These are phyloP conservation scores for Ichneumoninae sp. DNA, from an alignment of 2,888 invertebrate species.

Conservation along the genomic window DNA sequence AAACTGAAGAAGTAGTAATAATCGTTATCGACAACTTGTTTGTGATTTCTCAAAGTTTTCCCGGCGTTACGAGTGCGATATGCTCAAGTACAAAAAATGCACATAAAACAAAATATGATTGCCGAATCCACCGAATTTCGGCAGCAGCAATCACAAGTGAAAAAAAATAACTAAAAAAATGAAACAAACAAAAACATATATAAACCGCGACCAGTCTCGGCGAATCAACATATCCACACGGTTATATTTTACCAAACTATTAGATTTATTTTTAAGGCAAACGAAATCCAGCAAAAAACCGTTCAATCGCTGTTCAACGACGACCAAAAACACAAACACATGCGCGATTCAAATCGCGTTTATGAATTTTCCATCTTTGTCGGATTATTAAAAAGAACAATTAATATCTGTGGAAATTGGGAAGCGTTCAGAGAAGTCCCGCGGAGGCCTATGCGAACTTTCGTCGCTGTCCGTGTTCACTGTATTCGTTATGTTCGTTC, in stretches of 20 bases:
- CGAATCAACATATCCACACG: conserved; percentile 71
- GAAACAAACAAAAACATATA: conserved; percentile 54
- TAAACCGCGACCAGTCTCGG: conserved; percentile 68
- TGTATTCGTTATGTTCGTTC: conserved; percentile 27
- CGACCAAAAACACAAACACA: conserved; percentile 52
- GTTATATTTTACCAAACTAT: conserved; percentile 58
- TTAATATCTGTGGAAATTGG: conserved; percentile 2
- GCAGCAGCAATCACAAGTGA: conserved; percentile 2
- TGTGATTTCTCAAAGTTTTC: conserved; percentile 57
- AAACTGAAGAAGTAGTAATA: conserved; percentile 25
- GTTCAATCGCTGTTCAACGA: conserved; percentile 23
- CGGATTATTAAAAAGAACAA: background rate
- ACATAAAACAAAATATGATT: conserved; percentile 17
- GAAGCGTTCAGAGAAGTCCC: conserved; percentile 8
- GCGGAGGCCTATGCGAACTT: conserved; percentile 35
- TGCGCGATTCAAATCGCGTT: conserved; percentile 20
- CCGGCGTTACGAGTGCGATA: conserved; percentile 64
- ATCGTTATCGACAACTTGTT: conserved; percentile 46
- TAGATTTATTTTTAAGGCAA: conserved; percentile 41
- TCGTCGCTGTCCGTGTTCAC: conserved; percentile 32
- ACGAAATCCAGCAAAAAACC: conserved; percentile 7
- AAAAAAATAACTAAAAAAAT: conserved; percentile 20
- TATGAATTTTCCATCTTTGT: conserved; percentile 21
- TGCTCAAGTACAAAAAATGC: conserved; percentile 73
- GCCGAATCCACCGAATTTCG: conserved; percentile 47